Base-by-base conservation (phyloP, 2,113 vertebrate genomes). In the Pygoscelis antarcticus region DNA sequence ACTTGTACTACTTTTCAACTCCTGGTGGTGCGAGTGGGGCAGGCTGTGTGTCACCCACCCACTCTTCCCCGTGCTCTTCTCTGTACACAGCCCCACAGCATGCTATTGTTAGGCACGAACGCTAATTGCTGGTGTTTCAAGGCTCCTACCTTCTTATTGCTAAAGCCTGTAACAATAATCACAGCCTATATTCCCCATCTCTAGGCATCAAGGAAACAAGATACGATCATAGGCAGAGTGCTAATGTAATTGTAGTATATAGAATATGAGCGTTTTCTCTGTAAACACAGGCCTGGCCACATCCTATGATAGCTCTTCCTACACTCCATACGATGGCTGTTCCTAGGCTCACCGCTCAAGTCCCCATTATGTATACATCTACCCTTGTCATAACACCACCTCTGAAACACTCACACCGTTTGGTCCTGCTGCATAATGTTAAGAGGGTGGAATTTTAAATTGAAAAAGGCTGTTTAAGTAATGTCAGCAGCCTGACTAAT, bases 401-500 rank as follows among this genome's bases (percentile, higher is more conserved):
- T 96, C 96, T 91, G 95, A 97, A 97, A 96, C 88, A 92, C 89
- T 97, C 97, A 96, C 95, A 92, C 94, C 65, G 90, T 30, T 96
- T 96, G 97, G 96, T 93, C 96, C 97, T 96, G 93, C 95, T 61
- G 96, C 96, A 96, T 91, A 97, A 94, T 85, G 83, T 66, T 96
- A 49, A 91, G 96, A 98, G 97, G 97, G 97, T 97, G 97, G 97
- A 97, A 98, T 98, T 96, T 97, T 96, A 96, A 98, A 97, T 96
- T 65, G 90, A 90, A 95, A 97, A 97, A 96, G 96, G 92, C 96
- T 96, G 95, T 97, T 95, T 95, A 97, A 97, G 94, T 90, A 96
- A 77, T 98, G 97, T 97, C 97, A 97, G 92, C 87, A 96, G 97
- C 93, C 93, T 98, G 97, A 97, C 97, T 98, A 93, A 97, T 95